These are phyloP conservation scores for Harpegnathos saltator DNA, from an alignment of 1,140 invertebrate species.

Conservation along the genomic window DNA sequence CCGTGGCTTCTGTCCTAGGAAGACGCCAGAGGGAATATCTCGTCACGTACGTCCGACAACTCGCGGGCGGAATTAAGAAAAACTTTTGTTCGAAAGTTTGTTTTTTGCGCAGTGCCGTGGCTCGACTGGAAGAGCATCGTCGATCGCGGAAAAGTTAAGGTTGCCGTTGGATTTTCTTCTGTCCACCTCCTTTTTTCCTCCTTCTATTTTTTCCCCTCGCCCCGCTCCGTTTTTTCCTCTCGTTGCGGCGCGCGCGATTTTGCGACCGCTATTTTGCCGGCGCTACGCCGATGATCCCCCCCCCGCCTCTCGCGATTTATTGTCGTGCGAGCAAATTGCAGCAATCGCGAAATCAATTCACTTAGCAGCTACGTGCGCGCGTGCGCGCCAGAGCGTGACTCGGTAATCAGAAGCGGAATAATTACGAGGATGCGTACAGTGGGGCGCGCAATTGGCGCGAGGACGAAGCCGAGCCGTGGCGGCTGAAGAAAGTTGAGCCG, in stretches of 20 bases:
- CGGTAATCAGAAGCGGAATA: constrained; percentile 27
- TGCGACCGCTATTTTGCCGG: constrained; percentile 25
- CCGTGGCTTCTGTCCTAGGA: constrained; percentile 66
- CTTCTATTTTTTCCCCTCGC: not conserved
- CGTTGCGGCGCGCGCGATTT: constrained; percentile 35
- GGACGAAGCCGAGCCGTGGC: constrained; percentile 5
- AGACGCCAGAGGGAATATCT: constrained; percentile 69
- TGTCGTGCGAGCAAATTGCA: constrained; percentile 31
- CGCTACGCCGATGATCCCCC: constrained; percentile 27
- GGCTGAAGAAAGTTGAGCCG: constrained; percentile 41
- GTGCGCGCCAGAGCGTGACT: constrained; percentile 21
- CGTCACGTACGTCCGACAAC: constrained; percentile 71
- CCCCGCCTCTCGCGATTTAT: constrained; percentile 11
- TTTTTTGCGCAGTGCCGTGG: constrained; percentile 62
- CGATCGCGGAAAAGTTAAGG: constrained; percentile 61
- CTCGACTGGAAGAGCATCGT: constrained; percentile 53
- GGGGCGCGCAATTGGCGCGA: constrained; percentile 13
- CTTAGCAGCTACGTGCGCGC: constrained; percentile 22
- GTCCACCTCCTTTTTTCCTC: not conserved
- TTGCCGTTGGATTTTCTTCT: constrained; percentile 47
- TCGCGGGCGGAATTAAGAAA: constrained; percentile 69
- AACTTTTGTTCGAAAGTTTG: constrained; percentile 64
- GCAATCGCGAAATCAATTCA: constrained; percentile 34
- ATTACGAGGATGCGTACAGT: constrained; percentile 26
- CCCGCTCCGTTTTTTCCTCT: constrained; percentile 42